These are phyloP conservation scores for Sphyrna mokarran DNA, from an alignment of 2,113 vertebrate genomes.

Conservation along the genomic window DNA sequence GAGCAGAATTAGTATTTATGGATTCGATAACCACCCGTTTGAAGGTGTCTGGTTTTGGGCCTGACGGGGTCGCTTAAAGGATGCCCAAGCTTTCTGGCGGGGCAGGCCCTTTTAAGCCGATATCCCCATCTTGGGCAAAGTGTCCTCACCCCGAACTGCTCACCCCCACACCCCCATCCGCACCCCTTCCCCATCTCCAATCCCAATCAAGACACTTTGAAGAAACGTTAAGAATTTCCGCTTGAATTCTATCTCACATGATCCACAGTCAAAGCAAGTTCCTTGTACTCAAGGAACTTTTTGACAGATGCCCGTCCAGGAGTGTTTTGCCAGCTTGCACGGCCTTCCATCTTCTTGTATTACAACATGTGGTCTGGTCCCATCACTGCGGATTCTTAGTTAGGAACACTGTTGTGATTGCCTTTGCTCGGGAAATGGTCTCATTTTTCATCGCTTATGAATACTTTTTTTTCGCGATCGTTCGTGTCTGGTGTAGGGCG, in stretches of 20 bases:
- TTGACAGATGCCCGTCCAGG: neutral
- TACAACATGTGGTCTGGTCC: neutral
- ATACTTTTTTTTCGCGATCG: neutral
- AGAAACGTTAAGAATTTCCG: neutral
- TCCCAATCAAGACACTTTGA: neutral
- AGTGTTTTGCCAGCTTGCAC: neutral
- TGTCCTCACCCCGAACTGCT: neutral
- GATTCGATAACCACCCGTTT: neutral
- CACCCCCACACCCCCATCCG: too few species aligned
- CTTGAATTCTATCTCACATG: neutral
- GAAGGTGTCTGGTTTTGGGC: neutral
- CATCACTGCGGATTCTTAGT: neutral
- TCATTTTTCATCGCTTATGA: neutral
- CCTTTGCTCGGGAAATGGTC: neutral
- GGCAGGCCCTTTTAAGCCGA: neutral
- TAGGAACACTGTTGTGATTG: neutral
- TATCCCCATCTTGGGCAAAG: neutral
- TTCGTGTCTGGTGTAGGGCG: neutral
- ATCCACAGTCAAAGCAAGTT: neutral
- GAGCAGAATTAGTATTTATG: neutral
- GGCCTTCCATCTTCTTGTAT: neutral
- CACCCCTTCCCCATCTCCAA: neutral
- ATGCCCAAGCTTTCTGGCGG: neutral
- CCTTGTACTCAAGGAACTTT: neutral
- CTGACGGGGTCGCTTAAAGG: neutral